Evolutionary conservation across 1,140 invertebrate genomes (phyloP).

Genomic region (Leptonema lineaticorne): DNA sequence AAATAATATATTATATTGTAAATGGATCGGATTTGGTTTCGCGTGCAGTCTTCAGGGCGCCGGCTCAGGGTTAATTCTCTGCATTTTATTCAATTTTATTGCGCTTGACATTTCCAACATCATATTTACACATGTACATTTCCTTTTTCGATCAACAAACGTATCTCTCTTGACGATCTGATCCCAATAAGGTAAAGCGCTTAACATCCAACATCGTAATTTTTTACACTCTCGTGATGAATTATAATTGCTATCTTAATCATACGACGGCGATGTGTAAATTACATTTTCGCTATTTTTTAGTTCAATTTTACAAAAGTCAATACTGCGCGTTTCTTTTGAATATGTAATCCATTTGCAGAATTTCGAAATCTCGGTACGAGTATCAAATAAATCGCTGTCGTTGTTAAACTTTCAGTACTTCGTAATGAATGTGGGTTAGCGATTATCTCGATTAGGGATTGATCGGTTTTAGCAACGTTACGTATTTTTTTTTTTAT

Average conservation of each 20-base stretch:
- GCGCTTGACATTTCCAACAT: constrained; percentile 23
- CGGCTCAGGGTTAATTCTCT: constrained; percentile 16
- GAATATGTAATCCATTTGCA: too few relatives aligned
- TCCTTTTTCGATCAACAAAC: constrained; percentile 18
- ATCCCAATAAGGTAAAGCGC: constrained; percentile 8
- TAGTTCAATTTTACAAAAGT: too few relatives aligned
- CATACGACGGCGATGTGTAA: background rate
- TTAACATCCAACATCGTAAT: background rate
- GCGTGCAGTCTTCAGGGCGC: constrained; percentile 9
- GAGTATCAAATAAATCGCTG: background rate
- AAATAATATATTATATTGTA: background rate
- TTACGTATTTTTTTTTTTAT: too few relatives aligned
- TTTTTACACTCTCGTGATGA: background rate
- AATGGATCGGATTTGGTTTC: background rate
- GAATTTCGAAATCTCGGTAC: background rate
- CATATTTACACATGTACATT: constrained; percentile 17
- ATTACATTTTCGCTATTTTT: too few relatives aligned
- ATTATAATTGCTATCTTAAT: background rate
- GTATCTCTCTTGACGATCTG: constrained; percentile 4
- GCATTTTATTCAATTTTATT: constrained; percentile 17
- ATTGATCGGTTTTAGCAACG: background rate
- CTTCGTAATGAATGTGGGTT: background rate
- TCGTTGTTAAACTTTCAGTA: background rate
- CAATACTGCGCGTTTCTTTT: too few relatives aligned
- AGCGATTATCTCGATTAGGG: background rate